Evolutionary conservation across 1,140 invertebrate species (phyloP).

Genomic region (Leptoteleia sp.): DNA sequence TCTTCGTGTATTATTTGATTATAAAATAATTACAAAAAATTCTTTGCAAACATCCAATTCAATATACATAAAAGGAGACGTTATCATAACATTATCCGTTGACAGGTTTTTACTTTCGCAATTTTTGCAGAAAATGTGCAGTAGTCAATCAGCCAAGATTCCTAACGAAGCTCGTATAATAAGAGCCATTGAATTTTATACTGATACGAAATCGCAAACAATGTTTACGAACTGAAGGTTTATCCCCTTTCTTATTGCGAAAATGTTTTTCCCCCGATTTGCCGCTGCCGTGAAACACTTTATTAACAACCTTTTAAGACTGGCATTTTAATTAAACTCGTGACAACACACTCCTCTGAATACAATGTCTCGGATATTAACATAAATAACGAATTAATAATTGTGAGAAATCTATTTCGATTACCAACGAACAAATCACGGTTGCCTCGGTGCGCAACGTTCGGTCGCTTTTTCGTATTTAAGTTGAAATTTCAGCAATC

Average conservation of each 20-base stretch:
- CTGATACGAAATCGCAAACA: too few species aligned
- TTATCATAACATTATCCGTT: too few species aligned
- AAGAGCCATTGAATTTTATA: too few species aligned
- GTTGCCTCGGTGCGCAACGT: conserved; percentile 15
- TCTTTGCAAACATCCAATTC: too few species aligned
- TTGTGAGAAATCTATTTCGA: conserved; percentile 47
- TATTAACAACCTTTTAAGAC: conserved; percentile 54
- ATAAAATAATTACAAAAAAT: too few species aligned
- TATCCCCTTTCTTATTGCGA: conserved; percentile 16
- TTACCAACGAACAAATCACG: conserved; percentile 17
- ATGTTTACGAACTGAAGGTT: neutral
- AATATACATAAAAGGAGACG: too few species aligned
- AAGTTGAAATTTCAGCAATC: conserved; percentile 32
- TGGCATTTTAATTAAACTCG: conserved; percentile 64
- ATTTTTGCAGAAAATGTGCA: too few species aligned
- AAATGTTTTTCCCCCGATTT: conserved; percentile 43
- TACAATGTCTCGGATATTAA: conserved; percentile 57
- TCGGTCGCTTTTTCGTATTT: conserved; percentile 9
- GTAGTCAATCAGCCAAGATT: too few species aligned
- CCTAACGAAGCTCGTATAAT: too few species aligned
- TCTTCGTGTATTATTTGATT: too few species aligned
- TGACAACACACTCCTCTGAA: conserved; percentile 41
- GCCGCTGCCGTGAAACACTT: conserved; percentile 32
- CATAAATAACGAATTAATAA: conserved; percentile 62
- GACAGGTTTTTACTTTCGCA: too few species aligned